Percentiles rank a stretch among this genome's conserved stretches.
phyloP scores from a whole-genome alignment of 2,113 vertebrate species.

The Rhinogobius similis region DNA sequence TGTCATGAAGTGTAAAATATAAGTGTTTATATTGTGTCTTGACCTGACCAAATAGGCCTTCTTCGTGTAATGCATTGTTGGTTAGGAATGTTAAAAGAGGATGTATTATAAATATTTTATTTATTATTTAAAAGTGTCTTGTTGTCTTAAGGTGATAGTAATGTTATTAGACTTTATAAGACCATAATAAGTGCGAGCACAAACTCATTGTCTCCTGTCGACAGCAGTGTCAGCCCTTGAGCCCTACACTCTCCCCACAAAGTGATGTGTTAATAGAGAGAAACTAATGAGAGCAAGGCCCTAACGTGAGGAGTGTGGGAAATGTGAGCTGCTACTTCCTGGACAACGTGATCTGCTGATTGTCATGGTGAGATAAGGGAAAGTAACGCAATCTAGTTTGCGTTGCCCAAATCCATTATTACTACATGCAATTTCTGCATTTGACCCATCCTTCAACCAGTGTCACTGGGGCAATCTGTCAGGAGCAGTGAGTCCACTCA shows the following conservation, averaged over 20 bases:
- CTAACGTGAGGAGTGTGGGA: constrained; percentile 9
- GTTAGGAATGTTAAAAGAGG: not conserved
- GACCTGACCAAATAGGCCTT: not conserved
- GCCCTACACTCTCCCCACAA: constrained; percentile 29
- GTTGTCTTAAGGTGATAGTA: constrained; percentile 5
- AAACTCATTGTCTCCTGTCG: constrained; percentile 14
- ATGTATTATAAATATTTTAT: not conserved
- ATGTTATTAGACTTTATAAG: constrained; percentile 6
- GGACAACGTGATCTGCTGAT: constrained; percentile 47
- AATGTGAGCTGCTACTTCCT: constrained; percentile 29
- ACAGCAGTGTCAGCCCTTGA: constrained; percentile 39
- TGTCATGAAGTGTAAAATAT: constrained; percentile 5
- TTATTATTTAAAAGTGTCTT: not conserved
- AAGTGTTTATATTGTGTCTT: not conserved
- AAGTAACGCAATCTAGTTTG: not conserved
- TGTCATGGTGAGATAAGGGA: constrained; percentile 11
- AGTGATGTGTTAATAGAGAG: constrained; percentile 48
- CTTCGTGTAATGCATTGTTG: not conserved
- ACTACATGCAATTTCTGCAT: no score
- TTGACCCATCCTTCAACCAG: no score
- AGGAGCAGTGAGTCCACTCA: no score
- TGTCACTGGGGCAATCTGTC: no score
- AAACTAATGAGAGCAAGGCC: constrained; percentile 44
- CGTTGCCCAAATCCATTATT: not conserved
- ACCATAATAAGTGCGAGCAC: constrained; percentile 6